These are phyloP conservation scores for Hirtodrosophila duncani DNA, from an alignment of 2,888 invertebrate genomes.

Conservation along the genomic window DNA sequence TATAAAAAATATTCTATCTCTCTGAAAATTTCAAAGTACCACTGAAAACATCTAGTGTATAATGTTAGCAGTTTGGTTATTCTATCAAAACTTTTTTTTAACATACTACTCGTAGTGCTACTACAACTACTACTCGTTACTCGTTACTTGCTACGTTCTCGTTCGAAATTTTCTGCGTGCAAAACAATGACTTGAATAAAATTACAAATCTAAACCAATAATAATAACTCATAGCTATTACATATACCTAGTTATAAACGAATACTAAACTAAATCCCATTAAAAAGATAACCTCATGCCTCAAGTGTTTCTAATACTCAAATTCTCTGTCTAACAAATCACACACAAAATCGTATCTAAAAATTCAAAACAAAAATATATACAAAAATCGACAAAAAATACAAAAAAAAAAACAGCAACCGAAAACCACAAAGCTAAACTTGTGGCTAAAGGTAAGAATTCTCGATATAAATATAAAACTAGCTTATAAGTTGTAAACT, in stretches of 20 bases:
- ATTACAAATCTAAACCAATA: no score
- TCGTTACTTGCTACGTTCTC: no score
- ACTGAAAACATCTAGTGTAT: no score
- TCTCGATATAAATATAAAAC: neutral
- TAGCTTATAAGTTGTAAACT: no score
- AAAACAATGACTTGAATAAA: no score
- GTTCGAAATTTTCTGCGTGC: no score
- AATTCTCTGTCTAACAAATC: conserved; percentile 22
- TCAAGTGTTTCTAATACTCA: conserved; percentile 31
- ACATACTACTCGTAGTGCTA: no score
- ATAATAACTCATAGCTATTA: neutral
- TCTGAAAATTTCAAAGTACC: no score
- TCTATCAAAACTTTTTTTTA: no score
- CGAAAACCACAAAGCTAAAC: conserved; percentile 20
- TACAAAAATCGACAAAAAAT: conserved; percentile 10
- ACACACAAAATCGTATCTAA: neutral
- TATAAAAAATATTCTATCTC: no score
- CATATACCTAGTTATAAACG: neutral
- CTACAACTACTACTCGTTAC: no score
- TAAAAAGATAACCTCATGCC: conserved; percentile 1
- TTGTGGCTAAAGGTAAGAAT: conserved; percentile 31
- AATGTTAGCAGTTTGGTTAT: no score
- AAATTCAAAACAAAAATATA: conserved; percentile 19
- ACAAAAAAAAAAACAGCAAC: conserved; percentile 13
- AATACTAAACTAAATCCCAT: neutral